Conservation (phyloP, 2,113 vertebrate genomes). For the Megalops atlanticus region DNA sequence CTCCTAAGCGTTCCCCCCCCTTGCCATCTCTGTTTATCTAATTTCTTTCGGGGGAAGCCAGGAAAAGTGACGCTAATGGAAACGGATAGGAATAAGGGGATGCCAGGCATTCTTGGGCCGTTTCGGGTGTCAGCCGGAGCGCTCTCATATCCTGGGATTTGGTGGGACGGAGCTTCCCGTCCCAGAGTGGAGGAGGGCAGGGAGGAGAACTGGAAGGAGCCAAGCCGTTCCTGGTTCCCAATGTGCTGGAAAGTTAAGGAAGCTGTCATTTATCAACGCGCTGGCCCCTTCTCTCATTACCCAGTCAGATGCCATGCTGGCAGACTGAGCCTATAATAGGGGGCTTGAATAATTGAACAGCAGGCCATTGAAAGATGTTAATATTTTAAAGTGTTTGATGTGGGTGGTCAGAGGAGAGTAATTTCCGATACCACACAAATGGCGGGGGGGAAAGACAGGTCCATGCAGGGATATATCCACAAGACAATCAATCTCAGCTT, state of each 20-base stretch:
- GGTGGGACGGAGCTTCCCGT: slow-evolving; percentile 51
- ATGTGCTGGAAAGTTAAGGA: slow-evolving; percentile 36
- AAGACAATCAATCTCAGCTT: background rate
- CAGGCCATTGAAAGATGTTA: slow-evolving; percentile 22
- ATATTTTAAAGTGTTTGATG: slow-evolving; percentile 36
- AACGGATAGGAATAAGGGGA: slow-evolving; percentile 19
- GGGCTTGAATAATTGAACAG: slow-evolving; percentile 33
- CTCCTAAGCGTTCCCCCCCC: background rate
- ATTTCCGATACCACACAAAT: background rate
- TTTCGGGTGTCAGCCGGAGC: slow-evolving; percentile 34
- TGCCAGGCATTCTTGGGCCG: slow-evolving; percentile 32
- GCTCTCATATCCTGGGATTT: slow-evolving; percentile 49
- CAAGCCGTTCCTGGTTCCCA: no score
- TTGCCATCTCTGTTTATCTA: background rate
- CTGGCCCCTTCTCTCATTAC: background rate
- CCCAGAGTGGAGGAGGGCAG: slow-evolving; percentile 43
- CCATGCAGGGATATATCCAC: background rate
- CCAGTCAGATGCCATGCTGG: slow-evolving; percentile 35
- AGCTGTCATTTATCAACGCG: slow-evolving; percentile 5
- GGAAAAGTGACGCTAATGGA: slow-evolving; percentile 24
- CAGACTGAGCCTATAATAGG: slow-evolving; percentile 4
- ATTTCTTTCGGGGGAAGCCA: background rate
- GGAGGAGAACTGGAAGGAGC: slow-evolving; percentile 59
- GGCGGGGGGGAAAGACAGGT: background rate
- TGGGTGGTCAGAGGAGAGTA: slow-evolving; percentile 16